These are phyloP conservation scores for Psilopsiagon aurifrons DNA, from an alignment of 2,113 vertebrate species.

Conservation along the genomic window DNA sequence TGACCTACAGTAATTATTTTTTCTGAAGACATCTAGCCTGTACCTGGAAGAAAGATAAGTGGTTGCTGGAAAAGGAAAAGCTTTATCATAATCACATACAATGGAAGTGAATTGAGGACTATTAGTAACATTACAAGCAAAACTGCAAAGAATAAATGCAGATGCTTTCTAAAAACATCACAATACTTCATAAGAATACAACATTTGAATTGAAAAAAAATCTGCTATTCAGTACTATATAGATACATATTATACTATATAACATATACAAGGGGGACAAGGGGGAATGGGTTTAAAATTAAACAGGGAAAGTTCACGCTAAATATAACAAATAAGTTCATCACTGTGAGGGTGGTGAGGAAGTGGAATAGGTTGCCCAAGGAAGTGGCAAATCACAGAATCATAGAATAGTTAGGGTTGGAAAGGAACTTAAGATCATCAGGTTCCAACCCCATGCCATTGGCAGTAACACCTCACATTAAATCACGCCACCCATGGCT, in stretches of 20 bases:
- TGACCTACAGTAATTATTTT: not conserved
- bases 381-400: not conserved
- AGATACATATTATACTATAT: not conserved
- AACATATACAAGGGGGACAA: not conserved
- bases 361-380: not conserved
- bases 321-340: not conserved
- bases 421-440: too few species aligned
- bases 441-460: too few species aligned
- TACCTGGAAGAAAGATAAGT: not conserved
- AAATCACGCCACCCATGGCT: too few species aligned
- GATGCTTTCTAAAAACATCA: not conserved
- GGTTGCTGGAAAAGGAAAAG: not conserved
- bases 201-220: not conserved
- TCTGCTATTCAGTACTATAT: not conserved
- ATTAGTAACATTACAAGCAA: not conserved
- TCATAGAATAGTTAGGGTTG: too few species aligned
- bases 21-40: not conserved
- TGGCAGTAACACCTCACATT: too few species aligned
- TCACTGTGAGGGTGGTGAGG: not conserved
- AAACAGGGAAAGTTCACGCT: not conserved
- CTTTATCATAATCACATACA: not conserved
- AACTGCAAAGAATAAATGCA: not conserved
- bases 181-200: not conserved
- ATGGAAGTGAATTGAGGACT: not conserved
- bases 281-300: not conserved